A percentile compares a stretch with the other conserved stretches of the same genome.
phyloP scores from a whole-genome alignment of 2,888 invertebrate genomes.

The Drosophila mayaguana region DNA sequence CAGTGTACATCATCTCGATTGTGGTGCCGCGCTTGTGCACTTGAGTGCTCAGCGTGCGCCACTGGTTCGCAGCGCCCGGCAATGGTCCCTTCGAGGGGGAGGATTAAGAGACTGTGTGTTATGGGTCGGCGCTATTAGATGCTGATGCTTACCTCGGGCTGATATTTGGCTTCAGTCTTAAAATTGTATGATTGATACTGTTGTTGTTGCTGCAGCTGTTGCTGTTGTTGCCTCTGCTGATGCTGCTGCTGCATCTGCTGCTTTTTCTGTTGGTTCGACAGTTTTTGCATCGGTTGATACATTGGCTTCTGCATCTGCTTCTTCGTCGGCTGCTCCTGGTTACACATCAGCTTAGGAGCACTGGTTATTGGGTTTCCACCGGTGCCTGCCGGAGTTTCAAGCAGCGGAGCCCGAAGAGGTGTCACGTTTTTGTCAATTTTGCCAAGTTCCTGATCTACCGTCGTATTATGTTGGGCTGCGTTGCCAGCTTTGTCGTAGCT shows the following conservation, averaged over 20 bases:
- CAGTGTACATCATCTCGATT: slow-evolving; percentile 41
- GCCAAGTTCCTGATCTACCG: background rate
- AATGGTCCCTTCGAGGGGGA: background rate
- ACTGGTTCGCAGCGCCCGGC: slow-evolving; percentile 5
- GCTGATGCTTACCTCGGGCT: slow-evolving; percentile 10
- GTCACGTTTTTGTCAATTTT: background rate
- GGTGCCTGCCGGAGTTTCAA: background rate
- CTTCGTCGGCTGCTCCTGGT: background rate
- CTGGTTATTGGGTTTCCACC: too few species aligned
- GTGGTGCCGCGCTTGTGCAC: slow-evolving; percentile 25
- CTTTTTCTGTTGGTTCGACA: too few species aligned
- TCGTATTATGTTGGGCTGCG: background rate
- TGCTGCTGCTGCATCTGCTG: background rate
- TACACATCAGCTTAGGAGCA: background rate
- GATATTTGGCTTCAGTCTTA: background rate
- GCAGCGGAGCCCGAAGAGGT: background rate
- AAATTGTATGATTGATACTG: background rate
- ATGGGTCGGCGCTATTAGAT: background rate
- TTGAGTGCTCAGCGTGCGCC: slow-evolving; percentile 21
- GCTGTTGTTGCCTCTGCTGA: background rate
- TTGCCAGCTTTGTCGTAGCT: background rate
- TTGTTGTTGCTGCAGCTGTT: background rate
- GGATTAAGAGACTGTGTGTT: background rate
- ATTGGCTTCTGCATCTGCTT: too few species aligned
- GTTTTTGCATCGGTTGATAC: background rate